Conservation (phyloP, 1,140 invertebrate species). For the Pseudomyrmex dendroicus region DNA sequence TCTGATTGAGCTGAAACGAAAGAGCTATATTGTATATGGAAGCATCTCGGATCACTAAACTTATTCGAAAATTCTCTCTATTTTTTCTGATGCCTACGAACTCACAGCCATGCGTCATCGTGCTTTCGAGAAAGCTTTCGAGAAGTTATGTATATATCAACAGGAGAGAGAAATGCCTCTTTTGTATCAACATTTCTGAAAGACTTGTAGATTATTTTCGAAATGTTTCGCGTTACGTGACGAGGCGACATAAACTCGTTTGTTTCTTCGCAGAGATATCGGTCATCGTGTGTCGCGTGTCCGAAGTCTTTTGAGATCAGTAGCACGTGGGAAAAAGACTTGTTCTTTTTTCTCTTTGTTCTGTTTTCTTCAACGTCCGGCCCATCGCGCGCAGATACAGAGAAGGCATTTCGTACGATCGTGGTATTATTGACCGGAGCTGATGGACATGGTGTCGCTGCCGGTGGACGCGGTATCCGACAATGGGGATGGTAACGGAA, state of each 20-base stretch:
- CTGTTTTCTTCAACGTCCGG: slow-evolving; percentile 61
- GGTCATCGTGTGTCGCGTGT: slow-evolving; percentile 40
- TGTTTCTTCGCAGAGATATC: neutral
- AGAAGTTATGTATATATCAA: neutral
- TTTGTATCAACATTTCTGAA: too few species aligned
- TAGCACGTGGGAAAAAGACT: neutral
- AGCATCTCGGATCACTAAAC: too few species aligned
- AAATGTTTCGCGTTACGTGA: neutral
- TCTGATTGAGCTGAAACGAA: neutral
- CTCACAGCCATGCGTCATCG: too few species aligned
- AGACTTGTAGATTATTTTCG: neutral
- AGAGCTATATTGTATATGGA: too few species aligned
- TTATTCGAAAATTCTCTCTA: too few species aligned
- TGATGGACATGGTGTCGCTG: slow-evolving; percentile 76
- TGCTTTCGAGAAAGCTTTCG: neutral
- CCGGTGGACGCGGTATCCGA: slow-evolving; percentile 77
- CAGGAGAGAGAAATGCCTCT: neutral
- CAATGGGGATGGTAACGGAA: slow-evolving; percentile 25
- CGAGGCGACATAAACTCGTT: neutral
- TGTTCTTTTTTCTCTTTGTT: neutral
- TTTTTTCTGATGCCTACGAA: too few species aligned
- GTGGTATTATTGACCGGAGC: slow-evolving; percentile 79
- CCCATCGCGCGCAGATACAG: slow-evolving; percentile 78
- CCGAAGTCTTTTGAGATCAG: slow-evolving; percentile 24
- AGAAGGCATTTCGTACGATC: slow-evolving; percentile 79